A percentile compares a stretch with the other conserved stretches of the same genome.
phyloP scores from a whole-genome alignment of 2,888 invertebrate species.

The Erpobdella octoculata region DNA sequence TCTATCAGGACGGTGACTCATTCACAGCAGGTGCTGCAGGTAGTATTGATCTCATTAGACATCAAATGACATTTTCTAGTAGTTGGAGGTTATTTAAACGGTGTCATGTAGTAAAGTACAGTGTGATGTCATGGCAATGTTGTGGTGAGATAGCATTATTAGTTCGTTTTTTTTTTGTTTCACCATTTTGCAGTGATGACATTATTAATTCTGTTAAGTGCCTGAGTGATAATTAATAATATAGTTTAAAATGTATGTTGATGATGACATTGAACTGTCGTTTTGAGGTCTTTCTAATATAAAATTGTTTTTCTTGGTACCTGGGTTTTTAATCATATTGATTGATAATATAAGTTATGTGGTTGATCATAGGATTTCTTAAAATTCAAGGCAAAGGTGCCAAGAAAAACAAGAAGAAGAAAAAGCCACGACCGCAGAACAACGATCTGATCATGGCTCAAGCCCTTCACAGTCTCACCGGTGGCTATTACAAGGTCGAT shows the following conservation, averaged over 20 bases:
- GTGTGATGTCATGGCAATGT: no score
- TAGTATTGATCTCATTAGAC: no score
- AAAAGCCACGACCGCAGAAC: slow-evolving; percentile 64
- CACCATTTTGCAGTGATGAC: not conserved
- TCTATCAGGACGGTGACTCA: slow-evolving; percentile 63
- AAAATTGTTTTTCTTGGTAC: not conserved
- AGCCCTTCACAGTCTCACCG: slow-evolving; percentile 85
- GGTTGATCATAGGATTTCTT: no score
- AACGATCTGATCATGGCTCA: slow-evolving; percentile 77
- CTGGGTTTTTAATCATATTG: no score
- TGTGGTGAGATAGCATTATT: no score
- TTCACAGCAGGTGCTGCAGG: not conserved
- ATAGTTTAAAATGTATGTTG: not conserved
- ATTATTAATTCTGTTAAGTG: not conserved
- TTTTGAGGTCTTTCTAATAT: not conserved
- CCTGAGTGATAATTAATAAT: not conserved
- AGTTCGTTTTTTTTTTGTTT: no score
- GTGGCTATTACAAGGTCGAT: slow-evolving; percentile 77
- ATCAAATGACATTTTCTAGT: no score
- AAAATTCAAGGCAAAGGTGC: slow-evolving; percentile 39
- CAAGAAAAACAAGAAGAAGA: slow-evolving; percentile 54
- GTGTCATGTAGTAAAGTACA: no score
- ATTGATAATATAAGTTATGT: no score
- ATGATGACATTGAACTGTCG: not conserved
- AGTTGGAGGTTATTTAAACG: no score